A percentile compares a stretch with the other conserved stretches of the same genome.
Evolutionary conservation across 2,888 invertebrate genomes (phyloP).

Genomic region (Parochlus steinenii): DNA sequence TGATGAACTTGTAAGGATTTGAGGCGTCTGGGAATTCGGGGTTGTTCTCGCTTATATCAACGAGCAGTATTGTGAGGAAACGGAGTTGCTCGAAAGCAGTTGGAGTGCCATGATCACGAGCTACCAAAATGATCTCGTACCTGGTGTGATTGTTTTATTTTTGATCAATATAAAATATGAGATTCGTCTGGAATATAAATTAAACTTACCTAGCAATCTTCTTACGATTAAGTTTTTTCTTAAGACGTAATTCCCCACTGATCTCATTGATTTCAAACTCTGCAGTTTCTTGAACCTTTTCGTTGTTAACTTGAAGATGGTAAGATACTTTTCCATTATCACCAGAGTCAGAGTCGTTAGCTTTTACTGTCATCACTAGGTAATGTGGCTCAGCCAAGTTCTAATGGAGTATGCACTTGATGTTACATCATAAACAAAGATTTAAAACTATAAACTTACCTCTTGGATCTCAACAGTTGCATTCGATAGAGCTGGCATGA

Average conservation of each 20-base stretch:
- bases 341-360: conserved; percentile 64
- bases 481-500: conserved; percentile 57
- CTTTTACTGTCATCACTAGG: conserved; percentile 64
- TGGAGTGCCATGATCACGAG: conserved; percentile 68
- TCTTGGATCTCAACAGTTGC: conserved; percentile 69
- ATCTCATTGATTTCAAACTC: conserved; percentile 65
- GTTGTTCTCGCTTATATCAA: conserved; percentile 66
- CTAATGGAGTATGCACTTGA: conserved; percentile 22
- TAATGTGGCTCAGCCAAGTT: conserved; percentile 60
- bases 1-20: conserved; percentile 47
- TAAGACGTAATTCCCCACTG: conserved; percentile 66
- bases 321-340: conserved; percentile 74
- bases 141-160: conserved; percentile 5
- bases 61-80: conserved; percentile 54
- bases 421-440: background rate
- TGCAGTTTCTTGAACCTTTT: conserved; percentile 59
- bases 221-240: conserved; percentile 65
- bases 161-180: conserved; percentile 8
- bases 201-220: conserved; percentile 33
- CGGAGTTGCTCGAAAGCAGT: conserved; percentile 62
- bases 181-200: conserved; percentile 36
- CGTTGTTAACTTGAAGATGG: conserved; percentile 55
- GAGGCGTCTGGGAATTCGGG: conserved; percentile 53
- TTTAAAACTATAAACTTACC: conserved; percentile 31
- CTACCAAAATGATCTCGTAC: conserved; percentile 56